These are phyloP conservation scores for Eumacrocentrus americanus DNA, from an alignment of 2,888 invertebrate genomes.

Conservation along the genomic window DNA sequence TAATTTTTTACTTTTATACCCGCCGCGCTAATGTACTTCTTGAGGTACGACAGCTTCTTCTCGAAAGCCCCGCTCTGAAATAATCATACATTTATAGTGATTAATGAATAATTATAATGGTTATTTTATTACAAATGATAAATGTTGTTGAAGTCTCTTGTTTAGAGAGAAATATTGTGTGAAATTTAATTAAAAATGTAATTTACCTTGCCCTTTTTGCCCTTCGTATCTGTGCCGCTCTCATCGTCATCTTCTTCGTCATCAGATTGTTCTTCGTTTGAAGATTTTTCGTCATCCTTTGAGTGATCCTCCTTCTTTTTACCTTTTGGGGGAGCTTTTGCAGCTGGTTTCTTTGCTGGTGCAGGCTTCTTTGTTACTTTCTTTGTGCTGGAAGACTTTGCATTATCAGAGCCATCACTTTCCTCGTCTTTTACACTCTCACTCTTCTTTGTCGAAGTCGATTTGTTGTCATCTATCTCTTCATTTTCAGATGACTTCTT, in stretches of 20 bases:
- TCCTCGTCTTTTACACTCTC: too few species aligned
- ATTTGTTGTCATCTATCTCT: too few species aligned
- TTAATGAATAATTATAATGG: conserved; percentile 29
- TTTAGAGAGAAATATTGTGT: too few species aligned
- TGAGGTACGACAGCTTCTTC: conserved; percentile 43
- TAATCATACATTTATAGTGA: conserved; percentile 13
- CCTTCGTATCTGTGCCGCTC: too few species aligned
- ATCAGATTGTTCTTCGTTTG: too few species aligned
- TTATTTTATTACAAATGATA: too few species aligned
- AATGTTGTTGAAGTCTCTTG: too few species aligned
- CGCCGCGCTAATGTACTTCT: conserved; percentile 47
- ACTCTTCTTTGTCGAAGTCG: neutral
- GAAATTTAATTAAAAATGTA: too few species aligned
- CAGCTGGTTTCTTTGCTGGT: neutral
- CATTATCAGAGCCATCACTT: neutral
- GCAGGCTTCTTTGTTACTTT: neutral
- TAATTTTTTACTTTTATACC: conserved; percentile 50
- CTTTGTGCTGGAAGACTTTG: neutral
- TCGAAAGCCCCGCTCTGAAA: neutral
- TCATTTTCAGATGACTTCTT: conserved; percentile 15
- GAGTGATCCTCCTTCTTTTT: conserved; percentile 11
- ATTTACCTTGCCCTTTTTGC: too few species aligned
- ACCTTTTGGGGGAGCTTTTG: neutral
- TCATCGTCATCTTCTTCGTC: too few species aligned
- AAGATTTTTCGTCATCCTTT: conserved; percentile 24